Evolutionary conservation across 1,140 invertebrate species (phyloP), one percentile per base, ranked within the genome.

Genomic region (Melipona quadrifasciata): DNA sequence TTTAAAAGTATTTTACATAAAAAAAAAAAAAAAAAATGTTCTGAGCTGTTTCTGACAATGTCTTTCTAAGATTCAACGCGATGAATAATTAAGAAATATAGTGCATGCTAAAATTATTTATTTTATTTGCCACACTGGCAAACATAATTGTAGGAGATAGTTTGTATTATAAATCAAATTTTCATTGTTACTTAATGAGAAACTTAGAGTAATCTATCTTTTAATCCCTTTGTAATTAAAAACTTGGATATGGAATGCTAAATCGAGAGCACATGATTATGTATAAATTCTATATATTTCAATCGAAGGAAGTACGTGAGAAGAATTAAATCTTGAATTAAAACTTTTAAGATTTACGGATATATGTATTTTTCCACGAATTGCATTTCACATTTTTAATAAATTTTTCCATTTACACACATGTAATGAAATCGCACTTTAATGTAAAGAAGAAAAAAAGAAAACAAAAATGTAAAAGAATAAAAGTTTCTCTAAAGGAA

Each of bases 361-460:
- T 89, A 89, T 67, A 87, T 82, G 82, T 87, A 89, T 86, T 89
- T 89, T 89, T 86, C 70, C 87, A 90, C 81, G 55, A 61, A 80
- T 87, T 87, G 79, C 85, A 90, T 90, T 89, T 90, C 67, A 87
- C 78, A 90, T 79, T 89, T 89, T 67, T 83, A 89, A 87, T 68
- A 65, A 67, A 81, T 85, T 90, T 87, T 89, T 83, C 73, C 83
- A 88, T 77, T 79, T 34, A 76, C 16, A 81, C 75, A 61, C 65
- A 53, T 80, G 53, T 76, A 78, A 89, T 31, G 47, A 71, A 53
- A 85, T 72, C n/a, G 79, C 65, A 88, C 83, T 70, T 74, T 55
- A 75, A 74, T 80, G 55, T 87, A 82, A 87, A 61, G 19, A 68
- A 27, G 17, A 24, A 39, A n/a, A 24, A 74, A 78, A 87, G 53